These are phyloP conservation scores for Zaprionus africanus DNA, from an alignment of 1,140 invertebrate species.

Conservation along the genomic window DNA sequence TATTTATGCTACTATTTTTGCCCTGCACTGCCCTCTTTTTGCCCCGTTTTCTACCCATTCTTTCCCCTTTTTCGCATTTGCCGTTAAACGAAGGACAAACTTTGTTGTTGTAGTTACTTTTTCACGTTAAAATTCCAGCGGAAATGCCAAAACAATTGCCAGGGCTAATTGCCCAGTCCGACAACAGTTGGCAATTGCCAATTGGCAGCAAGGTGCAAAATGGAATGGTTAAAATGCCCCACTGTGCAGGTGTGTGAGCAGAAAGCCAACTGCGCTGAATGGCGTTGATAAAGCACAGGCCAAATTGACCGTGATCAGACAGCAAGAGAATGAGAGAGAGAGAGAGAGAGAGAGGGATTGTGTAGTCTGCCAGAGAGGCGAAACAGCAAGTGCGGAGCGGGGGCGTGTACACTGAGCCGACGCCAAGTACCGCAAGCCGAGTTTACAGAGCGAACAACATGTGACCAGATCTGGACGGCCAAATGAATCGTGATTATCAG, in stretches of 20 bases:
- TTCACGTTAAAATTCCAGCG: conserved; percentile 56
- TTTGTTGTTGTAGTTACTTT: conserved; percentile 35
- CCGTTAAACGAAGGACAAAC: conserved; percentile 53
- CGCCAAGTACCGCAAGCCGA: conserved; percentile 64
- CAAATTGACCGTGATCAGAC: conserved; percentile 57
- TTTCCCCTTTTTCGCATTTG: background rate
- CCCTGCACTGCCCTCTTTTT: background rate
- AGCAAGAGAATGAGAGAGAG: conserved; percentile 4
- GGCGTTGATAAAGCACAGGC: conserved; percentile 31
- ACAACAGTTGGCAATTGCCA: conserved; percentile 14
- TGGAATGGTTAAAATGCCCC: conserved; percentile 47
- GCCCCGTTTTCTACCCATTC: background rate
- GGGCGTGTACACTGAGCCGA: conserved; percentile 58
- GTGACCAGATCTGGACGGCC: conserved; percentile 35
- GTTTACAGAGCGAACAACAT: conserved; percentile 49
- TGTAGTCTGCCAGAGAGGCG: background rate
- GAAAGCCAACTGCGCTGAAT: conserved; percentile 18
- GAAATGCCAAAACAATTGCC: conserved; percentile 67
- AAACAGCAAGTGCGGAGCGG: conserved; percentile 1
- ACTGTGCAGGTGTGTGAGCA: conserved; percentile 23
- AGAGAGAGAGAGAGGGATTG: background rate
- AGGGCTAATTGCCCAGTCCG: conserved; percentile 64
- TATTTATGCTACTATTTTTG: conserved; percentile 29
- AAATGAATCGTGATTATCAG: conserved; percentile 39
- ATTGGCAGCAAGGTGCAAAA: conserved; percentile 58